Percentiles rank a stretch among this genome's conserved stretches.
Conservation (phyloP, 1,140 invertebrate species). For the Camponotus floridanus region DNA sequence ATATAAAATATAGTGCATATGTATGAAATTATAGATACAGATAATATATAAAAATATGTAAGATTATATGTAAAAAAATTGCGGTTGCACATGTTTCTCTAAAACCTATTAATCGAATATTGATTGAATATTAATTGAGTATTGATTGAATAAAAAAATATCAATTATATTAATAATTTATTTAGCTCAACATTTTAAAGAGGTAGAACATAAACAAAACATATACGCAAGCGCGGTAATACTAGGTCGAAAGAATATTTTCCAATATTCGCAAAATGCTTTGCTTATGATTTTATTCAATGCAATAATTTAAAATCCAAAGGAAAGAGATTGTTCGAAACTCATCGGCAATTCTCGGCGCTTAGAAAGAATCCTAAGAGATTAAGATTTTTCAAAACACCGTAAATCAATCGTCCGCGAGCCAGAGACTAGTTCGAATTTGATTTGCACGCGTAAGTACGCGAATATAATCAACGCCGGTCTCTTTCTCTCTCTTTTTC, state of each 20-base stretch:
- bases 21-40: too few species aligned
- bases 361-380: conserved; percentile 20
- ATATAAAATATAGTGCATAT: too few species aligned
- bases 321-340: not conserved
- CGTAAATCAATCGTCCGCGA: conserved; percentile 32
- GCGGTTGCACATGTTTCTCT: too few species aligned
- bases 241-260: not conserved
- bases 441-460: conserved; percentile 40
- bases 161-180: conserved; percentile 27
- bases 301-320: conserved; percentile 25
- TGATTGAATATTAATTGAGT: not conserved
- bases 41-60: too few species aligned
- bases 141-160: not conserved
- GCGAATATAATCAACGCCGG: not conserved
- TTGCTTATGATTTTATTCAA: not conserved
- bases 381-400: conserved; percentile 54
- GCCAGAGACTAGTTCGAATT: conserved; percentile 1
- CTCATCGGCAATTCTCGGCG: not conserved
- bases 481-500: not conserved
- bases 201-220: not conserved
- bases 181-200: not conserved
- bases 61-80: too few species aligned
- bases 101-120: too few species aligned
- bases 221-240: not conserved
- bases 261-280: conserved; percentile 15